These are phyloP conservation scores for Uropsilus gracilis DNA, from an alignment of 2,113 vertebrate species.

Conservation along the genomic window DNA sequence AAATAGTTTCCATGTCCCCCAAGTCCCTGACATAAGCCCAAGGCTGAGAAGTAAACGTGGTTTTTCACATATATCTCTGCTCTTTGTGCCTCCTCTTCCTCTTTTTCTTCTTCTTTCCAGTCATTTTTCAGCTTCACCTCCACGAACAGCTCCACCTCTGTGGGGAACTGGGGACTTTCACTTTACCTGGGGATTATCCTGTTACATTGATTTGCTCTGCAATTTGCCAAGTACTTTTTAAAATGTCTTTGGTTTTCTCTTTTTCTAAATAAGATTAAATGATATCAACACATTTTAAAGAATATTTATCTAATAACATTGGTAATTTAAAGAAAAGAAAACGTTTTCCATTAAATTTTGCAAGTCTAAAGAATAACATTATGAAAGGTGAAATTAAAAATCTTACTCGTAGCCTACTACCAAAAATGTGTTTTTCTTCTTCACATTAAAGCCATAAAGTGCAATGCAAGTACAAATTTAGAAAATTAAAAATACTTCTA, in stretches of 20 bases:
- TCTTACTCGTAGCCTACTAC: background rate
- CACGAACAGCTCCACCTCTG: too few species aligned
- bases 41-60: too few species aligned
- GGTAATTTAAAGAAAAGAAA: conserved; percentile 4
- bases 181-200: too few species aligned
- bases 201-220: background rate
- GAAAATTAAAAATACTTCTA: conserved; percentile 13
- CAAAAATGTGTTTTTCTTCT: conserved; percentile 7
- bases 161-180: too few species aligned
- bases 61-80: too few species aligned
- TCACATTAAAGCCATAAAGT: conserved; percentile 6
- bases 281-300: conserved; percentile 7
- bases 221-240: background rate
- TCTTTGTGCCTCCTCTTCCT: too few species aligned
- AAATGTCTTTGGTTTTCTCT: background rate
- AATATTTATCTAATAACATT: conserved; percentile 22
- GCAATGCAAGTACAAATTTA: conserved; percentile 8
- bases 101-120: too few species aligned
- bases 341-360: background rate
- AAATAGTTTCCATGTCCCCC: background rate
- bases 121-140: too few species aligned
- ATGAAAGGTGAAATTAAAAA: background rate
- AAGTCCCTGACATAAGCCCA: too few species aligned
- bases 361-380: background rate
- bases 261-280: conserved; percentile 9